phyloP scores from a whole-genome alignment of 2,113 vertebrate genomes.

The Coracopsis vasa region DNA sequence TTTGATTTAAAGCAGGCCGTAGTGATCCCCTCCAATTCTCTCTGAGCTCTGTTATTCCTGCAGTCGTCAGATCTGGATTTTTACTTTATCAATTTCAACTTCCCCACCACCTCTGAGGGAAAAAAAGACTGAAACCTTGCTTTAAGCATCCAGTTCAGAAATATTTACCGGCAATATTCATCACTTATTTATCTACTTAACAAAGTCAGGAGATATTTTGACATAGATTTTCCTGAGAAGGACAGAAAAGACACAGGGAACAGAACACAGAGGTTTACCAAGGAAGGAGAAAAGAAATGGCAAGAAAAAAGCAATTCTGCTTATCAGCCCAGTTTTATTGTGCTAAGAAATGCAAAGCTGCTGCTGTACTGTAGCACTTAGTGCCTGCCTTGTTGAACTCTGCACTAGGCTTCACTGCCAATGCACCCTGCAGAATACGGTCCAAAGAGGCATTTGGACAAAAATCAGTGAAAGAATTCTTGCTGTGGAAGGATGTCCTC shows the following conservation, averaged over 20 bases:
- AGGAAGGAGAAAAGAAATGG: neutral
- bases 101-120: neutral
- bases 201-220: neutral
- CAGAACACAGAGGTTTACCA: neutral
- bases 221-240: neutral
- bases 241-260: neutral
- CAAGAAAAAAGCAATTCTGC: neutral
- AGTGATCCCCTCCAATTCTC: rapidly evolving
- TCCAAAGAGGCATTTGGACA: neutral
- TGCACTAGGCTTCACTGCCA: neutral
- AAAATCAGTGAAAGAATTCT: neutral
- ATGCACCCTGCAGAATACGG: neutral
- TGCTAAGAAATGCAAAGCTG: neutral
- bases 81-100: neutral
- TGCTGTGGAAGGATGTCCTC: neutral
- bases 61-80: neutral
- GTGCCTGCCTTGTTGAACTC: neutral
- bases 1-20: neutral
- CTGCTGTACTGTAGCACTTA: neutral
- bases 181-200: neutral
- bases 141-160: neutral
- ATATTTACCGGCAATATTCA: neutral
- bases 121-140: neutral
- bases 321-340: neutral
- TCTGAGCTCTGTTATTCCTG: neutral